Base-by-base conservation (phyloP, 2,113 vertebrate genomes). In the Hippocampus zosterae region DNA sequence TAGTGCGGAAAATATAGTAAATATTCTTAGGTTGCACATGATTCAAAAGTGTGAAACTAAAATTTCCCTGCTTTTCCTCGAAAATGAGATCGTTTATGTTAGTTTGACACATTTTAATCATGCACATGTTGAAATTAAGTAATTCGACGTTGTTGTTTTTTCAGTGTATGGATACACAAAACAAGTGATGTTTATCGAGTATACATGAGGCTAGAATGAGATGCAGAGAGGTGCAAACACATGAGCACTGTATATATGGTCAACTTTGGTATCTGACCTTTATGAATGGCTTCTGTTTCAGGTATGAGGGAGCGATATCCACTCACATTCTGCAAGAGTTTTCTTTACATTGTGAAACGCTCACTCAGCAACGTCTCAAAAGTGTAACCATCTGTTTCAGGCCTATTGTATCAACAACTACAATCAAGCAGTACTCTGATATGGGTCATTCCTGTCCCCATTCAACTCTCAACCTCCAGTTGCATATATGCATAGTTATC, bases 321-420 rank as follows among this genome's bases (percentile, higher is more conserved):
- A 9, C 23, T 53, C 3, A 60, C 9, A 55, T 59, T 46, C 29
- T 70, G 21, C 67, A 71, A 44, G 80, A 73, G 40, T 37, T 33
- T 27, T 64, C 63, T 74, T 77, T 74, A 48, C 68, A 65, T 53
- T 67, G 44, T 65, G 63, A 70, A 77, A 72, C 44, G 57, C 8
- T 62, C 71, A 55, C 55, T 27, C 0, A 15, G 21, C 15, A 52
- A 67, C 67, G 67, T 74, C 55, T 71, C n/a, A 2, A 55, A 69
- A 62, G 3, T 2, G 12, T 29, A 2, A 59, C 19, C 0, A 12
- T 0, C 55, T 8, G 40, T 12, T 16, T 46, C 2, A 59, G 3
- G 3, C 5, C 10, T 16, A 18, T 56, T 40, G 15, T 29, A 3
- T 12, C 3, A 16, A 57, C 27, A 12, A 27, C 15, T 11, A 57